Percentiles rank a stretch among this genome's conserved stretches.
phyloP scores from a whole-genome alignment of 23 tunicate species.

The Trididemnum miniatum region DNA sequence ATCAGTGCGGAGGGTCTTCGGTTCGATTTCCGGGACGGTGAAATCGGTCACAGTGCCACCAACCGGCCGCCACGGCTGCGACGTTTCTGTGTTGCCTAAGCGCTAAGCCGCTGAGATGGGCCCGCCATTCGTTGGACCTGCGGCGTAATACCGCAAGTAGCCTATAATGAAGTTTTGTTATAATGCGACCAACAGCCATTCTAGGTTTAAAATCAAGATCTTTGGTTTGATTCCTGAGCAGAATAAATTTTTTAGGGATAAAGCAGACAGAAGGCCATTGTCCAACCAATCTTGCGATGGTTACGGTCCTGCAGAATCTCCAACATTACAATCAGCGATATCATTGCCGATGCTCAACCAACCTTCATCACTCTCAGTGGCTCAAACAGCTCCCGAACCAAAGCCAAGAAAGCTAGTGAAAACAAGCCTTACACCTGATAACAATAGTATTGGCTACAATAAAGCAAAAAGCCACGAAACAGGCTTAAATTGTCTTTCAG shows the following conservation, averaged over 20 bases:
- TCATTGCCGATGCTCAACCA: constrained; percentile 60
- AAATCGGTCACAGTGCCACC: no score
- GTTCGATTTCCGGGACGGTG: no score
- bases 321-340: constrained; percentile 61
- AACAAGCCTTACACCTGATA: background rate
- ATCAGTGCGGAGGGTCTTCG: no score
- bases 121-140: no score
- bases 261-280: constrained; percentile 1
- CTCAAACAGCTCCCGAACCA: constrained; percentile 3
- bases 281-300: constrained; percentile 57
- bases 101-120: no score
- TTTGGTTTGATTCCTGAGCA: no score
- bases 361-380: constrained; percentile 9
- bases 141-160: no score
- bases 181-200: no score
- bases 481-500: constrained; percentile 29
- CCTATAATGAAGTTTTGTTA: no score
- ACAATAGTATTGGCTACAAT: constrained; percentile 28
- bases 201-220: no score
- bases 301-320: constrained; percentile 43
- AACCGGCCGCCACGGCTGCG: no score
- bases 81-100: no score
- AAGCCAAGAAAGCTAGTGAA: constrained; percentile 6
- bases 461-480: constrained; percentile 57
- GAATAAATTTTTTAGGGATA: background rate